Evolutionary conservation across 2,113 vertebrate species (phyloP).

Genomic region (Pedionomus torquatus): DNA sequence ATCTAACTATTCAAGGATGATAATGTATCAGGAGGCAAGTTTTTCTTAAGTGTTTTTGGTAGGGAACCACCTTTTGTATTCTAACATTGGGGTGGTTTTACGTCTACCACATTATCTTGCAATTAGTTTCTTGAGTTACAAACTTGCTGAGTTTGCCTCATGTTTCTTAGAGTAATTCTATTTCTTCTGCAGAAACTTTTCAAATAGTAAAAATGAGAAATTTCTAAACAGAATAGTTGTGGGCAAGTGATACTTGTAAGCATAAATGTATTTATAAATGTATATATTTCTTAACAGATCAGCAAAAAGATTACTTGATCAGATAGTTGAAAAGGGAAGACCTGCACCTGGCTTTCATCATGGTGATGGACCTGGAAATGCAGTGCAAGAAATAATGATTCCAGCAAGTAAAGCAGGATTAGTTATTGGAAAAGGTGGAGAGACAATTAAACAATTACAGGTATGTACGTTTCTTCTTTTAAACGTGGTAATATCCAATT

Average conservation of each 20-base stretch:
- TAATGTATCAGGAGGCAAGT: neutral
- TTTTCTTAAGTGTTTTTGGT: accelerated
- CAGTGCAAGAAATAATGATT: slow-evolving; percentile 97
- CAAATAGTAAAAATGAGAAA: neutral
- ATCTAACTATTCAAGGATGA: neutral
- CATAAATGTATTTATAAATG: neutral
- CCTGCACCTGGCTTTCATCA: slow-evolving; percentile 96
- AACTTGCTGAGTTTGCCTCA: neutral
- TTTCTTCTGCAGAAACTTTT: neutral
- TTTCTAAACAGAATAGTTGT: neutral
- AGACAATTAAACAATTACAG: slow-evolving; percentile 98
- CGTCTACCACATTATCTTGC: neutral
- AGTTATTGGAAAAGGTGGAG: slow-evolving; percentile 97
- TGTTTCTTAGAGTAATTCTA: neutral
- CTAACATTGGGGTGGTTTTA: neutral
- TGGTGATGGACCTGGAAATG: slow-evolving; percentile 92
- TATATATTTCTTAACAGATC: slow-evolving; percentile 67
- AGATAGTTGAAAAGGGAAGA: slow-evolving; percentile 97
- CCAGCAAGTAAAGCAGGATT: slow-evolving; percentile 96
- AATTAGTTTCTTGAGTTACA: neutral
- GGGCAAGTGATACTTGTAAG: neutral
- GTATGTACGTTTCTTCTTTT: slow-evolving; percentile 53
- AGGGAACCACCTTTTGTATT: neutral
- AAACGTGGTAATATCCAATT: neutral
- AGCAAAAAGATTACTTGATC: slow-evolving; percentile 92